Conservation (phyloP, 2,888 invertebrate species). For the Argyra leucocephala region DNA sequence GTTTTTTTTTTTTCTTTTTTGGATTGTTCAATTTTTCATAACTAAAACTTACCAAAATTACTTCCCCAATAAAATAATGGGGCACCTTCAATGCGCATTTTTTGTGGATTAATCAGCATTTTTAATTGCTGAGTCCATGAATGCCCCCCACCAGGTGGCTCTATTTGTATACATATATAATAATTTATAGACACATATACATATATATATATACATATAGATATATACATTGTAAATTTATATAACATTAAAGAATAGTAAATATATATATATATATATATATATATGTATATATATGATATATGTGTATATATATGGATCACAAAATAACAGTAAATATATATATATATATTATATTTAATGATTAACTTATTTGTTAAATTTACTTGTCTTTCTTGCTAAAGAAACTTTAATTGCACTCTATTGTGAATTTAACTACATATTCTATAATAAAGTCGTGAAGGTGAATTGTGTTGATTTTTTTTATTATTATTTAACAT, state of each 20-base stretch:
- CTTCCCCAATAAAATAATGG: slow-evolving; percentile 7
- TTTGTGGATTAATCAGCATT: slow-evolving; percentile 9
- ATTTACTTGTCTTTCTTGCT: too few species aligned
- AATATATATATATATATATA: neutral
- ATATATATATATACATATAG: neutral
- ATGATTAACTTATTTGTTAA: too few species aligned
- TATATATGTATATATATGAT: neutral
- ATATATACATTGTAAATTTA: neutral
- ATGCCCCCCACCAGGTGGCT: slow-evolving; percentile 8
- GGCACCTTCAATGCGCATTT: slow-evolving; percentile 8
- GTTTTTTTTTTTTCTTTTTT: slow-evolving; percentile 1
- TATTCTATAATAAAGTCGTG: too few species aligned
- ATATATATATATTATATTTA: too few species aligned
- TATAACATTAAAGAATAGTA: neutral
- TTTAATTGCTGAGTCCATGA: slow-evolving; percentile 10
- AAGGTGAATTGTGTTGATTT: too few species aligned
- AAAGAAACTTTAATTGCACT: too few species aligned
- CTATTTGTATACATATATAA: slow-evolving; percentile 9
- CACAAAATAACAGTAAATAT: neutral
- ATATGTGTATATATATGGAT: neutral
- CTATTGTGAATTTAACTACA: too few species aligned
- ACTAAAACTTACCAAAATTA: slow-evolving; percentile 8
- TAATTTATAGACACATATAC: neutral
- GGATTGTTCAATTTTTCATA: too few species aligned
- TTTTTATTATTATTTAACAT: too few species aligned